Evolutionary conservation across 2,797 vertebrate genomes (phyloP).

Genomic region (Cyclura pinguis): DNA sequence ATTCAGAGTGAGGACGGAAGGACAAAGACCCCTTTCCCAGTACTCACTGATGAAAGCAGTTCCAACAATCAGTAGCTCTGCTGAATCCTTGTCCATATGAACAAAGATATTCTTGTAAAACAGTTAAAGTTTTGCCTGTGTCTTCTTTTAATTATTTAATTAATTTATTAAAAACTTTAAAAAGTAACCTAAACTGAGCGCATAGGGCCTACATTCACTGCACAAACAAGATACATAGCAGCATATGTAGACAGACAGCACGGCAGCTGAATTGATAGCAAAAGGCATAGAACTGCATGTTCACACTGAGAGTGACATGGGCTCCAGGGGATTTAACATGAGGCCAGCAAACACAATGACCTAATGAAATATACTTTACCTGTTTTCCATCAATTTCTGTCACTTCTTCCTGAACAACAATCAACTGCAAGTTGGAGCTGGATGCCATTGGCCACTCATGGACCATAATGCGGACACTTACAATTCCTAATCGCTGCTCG

Average conservation of each 20-base stretch:
- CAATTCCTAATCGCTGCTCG: conserved; percentile 81
- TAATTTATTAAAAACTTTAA: background rate
- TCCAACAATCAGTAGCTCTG: background rate
- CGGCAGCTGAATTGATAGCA: background rate
- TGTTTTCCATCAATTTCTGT: conserved; percentile 90
- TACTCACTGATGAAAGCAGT: background rate
- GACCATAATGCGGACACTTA: conserved; percentile 91
- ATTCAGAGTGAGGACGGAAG: background rate
- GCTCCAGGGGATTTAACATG: background rate
- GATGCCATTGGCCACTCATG: conserved; percentile 87
- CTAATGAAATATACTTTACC: conserved; percentile 76
- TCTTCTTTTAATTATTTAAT: too few species aligned
- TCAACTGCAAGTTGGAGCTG: conserved; percentile 84
- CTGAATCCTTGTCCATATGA: background rate
- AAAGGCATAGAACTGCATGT: background rate
- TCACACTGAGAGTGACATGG: background rate
- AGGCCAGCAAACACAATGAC: background rate
- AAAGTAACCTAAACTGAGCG: background rate
- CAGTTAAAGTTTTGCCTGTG: background rate
- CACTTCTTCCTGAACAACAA: conserved; percentile 91
- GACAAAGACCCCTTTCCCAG: background rate
- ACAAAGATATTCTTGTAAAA: background rate
- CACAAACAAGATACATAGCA: background rate
- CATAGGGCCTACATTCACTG: background rate
- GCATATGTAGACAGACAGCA: background rate